phyloP scores from a whole-genome alignment of 2,797 vertebrate species.

The Buphagus erythrorhynchus region DNA sequence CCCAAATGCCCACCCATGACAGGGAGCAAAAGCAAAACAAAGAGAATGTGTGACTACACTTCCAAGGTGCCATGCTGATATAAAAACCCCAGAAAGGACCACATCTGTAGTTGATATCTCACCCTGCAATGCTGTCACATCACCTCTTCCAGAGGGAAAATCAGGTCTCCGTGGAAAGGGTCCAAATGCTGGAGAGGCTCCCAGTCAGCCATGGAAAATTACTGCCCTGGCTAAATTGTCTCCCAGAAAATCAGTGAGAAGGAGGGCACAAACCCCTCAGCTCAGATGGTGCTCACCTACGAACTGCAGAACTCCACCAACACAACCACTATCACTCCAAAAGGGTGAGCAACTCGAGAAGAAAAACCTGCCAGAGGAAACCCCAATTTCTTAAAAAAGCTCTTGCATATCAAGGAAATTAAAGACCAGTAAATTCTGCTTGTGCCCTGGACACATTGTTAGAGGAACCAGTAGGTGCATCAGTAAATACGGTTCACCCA shows the following conservation, averaged over 20 bases:
- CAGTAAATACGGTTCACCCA: background rate
- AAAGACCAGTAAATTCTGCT: background rate
- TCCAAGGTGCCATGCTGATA: background rate
- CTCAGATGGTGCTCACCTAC: background rate
- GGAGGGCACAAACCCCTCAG: background rate
- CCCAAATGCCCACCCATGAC: fast-evolving
- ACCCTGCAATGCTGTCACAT: background rate
- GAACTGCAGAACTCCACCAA: background rate
- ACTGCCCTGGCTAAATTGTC: background rate
- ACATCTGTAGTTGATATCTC: background rate
- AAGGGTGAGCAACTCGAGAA: background rate
- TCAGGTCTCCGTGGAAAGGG: background rate
- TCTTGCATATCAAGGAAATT: background rate
- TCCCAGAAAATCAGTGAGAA: background rate
- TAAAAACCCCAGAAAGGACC: background rate
- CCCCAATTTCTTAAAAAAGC: background rate
- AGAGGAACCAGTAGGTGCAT: background rate
- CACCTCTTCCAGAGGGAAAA: background rate
- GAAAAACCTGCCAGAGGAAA: background rate
- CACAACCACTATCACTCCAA: background rate
- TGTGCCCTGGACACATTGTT: background rate
- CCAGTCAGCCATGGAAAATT: background rate
- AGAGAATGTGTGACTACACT: background rate
- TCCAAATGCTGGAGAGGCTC: background rate
- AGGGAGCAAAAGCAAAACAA: background rate